A percentile compares a stretch with the other conserved stretches of the same genome.
phyloP scores from a whole-genome alignment of 2,888 invertebrate species.

The Tenthredo notha region DNA sequence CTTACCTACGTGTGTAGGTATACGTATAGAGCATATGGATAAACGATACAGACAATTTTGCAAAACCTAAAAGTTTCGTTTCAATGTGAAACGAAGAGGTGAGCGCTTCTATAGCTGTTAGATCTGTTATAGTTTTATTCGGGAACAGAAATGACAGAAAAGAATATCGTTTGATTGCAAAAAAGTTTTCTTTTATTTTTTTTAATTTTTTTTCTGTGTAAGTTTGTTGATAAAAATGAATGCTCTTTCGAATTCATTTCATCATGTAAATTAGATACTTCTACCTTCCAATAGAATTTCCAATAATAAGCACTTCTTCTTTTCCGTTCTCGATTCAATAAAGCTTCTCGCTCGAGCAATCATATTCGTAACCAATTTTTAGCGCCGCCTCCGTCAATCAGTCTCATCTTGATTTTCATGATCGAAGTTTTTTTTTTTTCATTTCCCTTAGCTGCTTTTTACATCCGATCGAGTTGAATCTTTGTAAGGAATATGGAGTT shows the following conservation, averaged over 20 bases:
- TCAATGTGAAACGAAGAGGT: constrained; percentile 6
- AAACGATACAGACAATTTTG: constrained; percentile 19
- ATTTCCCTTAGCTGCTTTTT: constrained; percentile 12
- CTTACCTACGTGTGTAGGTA: neutral
- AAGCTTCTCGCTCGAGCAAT: constrained; percentile 46
- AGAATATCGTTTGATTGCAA: constrained; percentile 12
- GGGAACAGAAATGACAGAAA: neutral
- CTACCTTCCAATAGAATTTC: constrained; percentile 34
- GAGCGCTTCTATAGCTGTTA: neutral
- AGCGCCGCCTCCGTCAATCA: constrained; percentile 40
- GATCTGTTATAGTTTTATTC: neutral
- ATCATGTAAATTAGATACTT: constrained; percentile 47
- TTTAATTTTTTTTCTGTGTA: neutral
- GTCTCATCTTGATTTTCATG: constrained; percentile 44
- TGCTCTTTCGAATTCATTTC: neutral
- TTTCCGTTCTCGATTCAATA: constrained; percentile 41
- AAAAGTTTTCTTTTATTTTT: neutral
- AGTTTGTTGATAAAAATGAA: constrained; percentile 30
- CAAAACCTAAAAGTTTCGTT: constrained; percentile 15
- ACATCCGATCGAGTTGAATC: constrained; percentile 2
- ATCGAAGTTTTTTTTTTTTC: neutral
- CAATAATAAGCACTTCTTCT: constrained; percentile 43
- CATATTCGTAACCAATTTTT: constrained; percentile 48
- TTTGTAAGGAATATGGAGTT: neutral
- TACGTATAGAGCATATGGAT: neutral